A percentile compares a stretch with the other conserved stretches of the same genome.
phyloP scores from a whole-genome alignment of 2,888 invertebrate genomes.

The Elgonia sp. region DNA sequence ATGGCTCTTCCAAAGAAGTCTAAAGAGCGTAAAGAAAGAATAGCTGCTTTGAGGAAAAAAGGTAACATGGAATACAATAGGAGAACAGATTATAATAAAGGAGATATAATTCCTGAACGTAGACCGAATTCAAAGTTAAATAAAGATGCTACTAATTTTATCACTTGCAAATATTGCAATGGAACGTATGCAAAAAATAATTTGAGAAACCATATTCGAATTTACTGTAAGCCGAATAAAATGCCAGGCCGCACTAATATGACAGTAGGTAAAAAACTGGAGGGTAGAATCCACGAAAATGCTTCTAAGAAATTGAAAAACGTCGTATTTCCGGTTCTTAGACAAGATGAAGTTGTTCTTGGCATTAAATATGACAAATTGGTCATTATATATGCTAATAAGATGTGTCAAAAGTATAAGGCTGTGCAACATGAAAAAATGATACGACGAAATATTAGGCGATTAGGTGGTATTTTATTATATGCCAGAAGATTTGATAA shows the following conservation, averaged over 20 bases:
- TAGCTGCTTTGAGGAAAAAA: background rate
- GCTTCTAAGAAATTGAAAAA: background rate
- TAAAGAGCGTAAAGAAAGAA: background rate
- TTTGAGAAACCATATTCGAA: slow-evolving; percentile 9
- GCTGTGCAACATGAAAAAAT: background rate
- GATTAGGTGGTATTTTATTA: background rate
- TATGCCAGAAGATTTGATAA: background rate
- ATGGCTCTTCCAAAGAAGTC: background rate
- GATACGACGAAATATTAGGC: background rate
- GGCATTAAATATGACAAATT: slow-evolving; percentile 5
- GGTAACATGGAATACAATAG: slow-evolving; percentile 3
- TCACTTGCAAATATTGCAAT: slow-evolving; percentile 1
- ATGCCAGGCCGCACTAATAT: background rate
- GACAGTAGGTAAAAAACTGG: background rate
- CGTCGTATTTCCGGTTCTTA: background rate
- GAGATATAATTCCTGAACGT: background rate
- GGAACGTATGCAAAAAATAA: slow-evolving; percentile 19
- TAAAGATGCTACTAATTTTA: background rate
- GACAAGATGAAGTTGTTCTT: background rate
- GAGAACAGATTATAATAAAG: background rate
- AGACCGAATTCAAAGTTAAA: background rate
- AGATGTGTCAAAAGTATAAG: background rate
- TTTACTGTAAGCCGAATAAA: background rate
- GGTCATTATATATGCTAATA: background rate
- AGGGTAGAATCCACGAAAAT: background rate